A percentile compares a stretch with the other conserved stretches of the same genome.
Conservation (phyloP, 2,888 invertebrate species). For the Clitarchus hookeri region DNA sequence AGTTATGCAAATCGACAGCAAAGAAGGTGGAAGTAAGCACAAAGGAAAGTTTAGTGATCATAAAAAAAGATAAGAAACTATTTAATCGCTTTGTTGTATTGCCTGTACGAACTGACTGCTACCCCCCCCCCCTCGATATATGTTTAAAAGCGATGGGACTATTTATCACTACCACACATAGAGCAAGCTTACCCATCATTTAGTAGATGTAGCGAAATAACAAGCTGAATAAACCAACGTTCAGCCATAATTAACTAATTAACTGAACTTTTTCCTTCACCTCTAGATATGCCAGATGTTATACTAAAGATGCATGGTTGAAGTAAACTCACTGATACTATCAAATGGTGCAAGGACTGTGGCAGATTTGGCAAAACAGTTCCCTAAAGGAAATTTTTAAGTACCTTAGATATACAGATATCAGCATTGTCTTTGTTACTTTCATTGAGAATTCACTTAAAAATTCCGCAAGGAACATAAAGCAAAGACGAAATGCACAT, state of each 20-base stretch:
- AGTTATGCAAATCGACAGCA: background rate
- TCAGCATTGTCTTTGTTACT: background rate
- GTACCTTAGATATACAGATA: background rate
- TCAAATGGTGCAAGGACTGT: background rate
- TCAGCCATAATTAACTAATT: background rate
- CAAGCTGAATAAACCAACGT: background rate
- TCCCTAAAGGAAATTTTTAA: background rate
- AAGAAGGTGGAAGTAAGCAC: background rate
- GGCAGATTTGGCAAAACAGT: background rate
- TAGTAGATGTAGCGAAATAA: background rate
- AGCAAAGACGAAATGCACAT: background rate
- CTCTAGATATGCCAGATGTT: background rate
- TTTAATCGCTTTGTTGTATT: constrained; percentile 18
- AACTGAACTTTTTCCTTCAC: background rate
- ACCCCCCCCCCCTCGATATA: background rate
- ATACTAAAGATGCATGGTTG: background rate
- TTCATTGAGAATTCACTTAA: background rate
- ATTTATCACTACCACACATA: background rate
- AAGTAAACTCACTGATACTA: background rate
- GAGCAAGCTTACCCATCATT: background rate
- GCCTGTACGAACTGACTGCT: background rate
- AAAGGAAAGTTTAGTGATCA: background rate
- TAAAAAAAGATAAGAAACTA: background rate
- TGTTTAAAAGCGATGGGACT: background rate
- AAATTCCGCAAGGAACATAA: background rate